These are phyloP conservation scores for Huso huso DNA, from an alignment of 2,797 vertebrate genomes.

Conservation along the genomic window DNA sequence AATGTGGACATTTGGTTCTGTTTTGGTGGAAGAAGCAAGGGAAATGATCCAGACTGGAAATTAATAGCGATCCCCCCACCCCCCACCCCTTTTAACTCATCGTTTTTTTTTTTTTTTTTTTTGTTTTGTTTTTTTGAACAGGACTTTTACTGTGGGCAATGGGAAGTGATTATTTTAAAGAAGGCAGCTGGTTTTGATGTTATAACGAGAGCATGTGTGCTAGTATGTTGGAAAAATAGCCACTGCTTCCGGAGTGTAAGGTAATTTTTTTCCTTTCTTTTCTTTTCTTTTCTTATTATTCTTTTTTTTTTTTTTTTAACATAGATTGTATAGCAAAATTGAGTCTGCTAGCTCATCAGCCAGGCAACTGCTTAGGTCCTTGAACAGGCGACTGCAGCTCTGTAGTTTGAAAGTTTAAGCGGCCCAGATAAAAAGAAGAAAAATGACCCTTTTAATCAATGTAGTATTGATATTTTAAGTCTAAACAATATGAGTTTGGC, in stretches of 20 bases:
- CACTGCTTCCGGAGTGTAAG: slow-evolving; percentile 97
- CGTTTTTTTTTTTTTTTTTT: slow-evolving; percentile 31
- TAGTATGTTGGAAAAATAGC: slow-evolving; percentile 92
- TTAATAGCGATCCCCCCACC: too few species aligned
- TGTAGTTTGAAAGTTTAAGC: slow-evolving; percentile 49
- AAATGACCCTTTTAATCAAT: slow-evolving; percentile 7
- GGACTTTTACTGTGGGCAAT: slow-evolving; percentile 69
- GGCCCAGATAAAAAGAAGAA: slow-evolving; percentile 11
- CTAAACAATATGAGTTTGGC: too few species aligned
- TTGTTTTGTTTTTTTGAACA: slow-evolving; percentile 72
- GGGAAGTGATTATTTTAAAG: slow-evolving; percentile 78
- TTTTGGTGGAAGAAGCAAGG: slow-evolving; percentile 55
- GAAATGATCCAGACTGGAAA: slow-evolving; percentile 60
- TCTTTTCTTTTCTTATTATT: slow-evolving; percentile 18
- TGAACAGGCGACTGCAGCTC: slow-evolving; percentile 5
- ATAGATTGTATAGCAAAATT: not conserved
- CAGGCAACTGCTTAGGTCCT: not conserved
- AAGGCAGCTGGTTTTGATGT: slow-evolving; percentile 59
- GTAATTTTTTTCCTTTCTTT: slow-evolving; percentile 51
- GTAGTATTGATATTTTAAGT: too few species aligned
- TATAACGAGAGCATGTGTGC: slow-evolving; percentile 73
- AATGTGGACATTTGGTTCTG: slow-evolving; percentile 37
- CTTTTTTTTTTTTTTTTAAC: slow-evolving; percentile 10
- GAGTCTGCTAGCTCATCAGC: slow-evolving; percentile 3
- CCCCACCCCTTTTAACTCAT: slow-evolving; percentile 44